Evolutionary conservation across 2,113 vertebrate species (phyloP), one percentile per base, ranked within the genome.

Genomic region (Scytalopus superciliaris): DNA sequence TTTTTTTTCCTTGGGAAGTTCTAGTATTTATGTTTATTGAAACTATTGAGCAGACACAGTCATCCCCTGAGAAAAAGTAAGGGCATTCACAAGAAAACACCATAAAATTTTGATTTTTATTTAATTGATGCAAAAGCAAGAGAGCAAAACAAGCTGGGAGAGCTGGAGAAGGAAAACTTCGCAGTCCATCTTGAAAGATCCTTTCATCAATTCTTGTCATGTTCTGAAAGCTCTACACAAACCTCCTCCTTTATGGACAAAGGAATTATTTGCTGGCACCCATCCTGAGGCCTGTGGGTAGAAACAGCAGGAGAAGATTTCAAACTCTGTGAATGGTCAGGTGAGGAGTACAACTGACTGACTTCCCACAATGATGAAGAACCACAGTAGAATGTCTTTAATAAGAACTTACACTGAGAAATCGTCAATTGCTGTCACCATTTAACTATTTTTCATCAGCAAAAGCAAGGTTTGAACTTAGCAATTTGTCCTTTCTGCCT

Each of bases 121-220:
- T 4, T 28, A 35, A 12, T 17, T 50, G 4, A 18, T 27, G 6
- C 13, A 73, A 82, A 25, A 5, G 6, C 27, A 25, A 11, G 10
- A 68, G 44, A 35, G n/a, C 11, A 60, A 66, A 59, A 49, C 22
- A 78, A 74, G 7, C 33, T 81, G 31, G 27, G 7, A 44, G 6
- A 39, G 6, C 12, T 24, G 39, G 10, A 68, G 50, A 35, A 75
- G 31, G 55, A 70, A 84, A 18, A 49, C 19, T 27, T 74, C 1
- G 1, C 7, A 31, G 17, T 44, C 5, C 2, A 1, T 5, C 4
- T 62, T 63, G 22, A 14, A 44, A 83, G 8, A 42, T 21, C 16
- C 60, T 78, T 66, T 5, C 10, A 13, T 66, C 19, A 25, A 45
- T 45, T 62, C 56, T 19, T 8, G 7, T 2, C 19, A 3, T 55